phyloP scores from a whole-genome alignment of 1,140 invertebrate species.

The Magallana ariakensis region DNA sequence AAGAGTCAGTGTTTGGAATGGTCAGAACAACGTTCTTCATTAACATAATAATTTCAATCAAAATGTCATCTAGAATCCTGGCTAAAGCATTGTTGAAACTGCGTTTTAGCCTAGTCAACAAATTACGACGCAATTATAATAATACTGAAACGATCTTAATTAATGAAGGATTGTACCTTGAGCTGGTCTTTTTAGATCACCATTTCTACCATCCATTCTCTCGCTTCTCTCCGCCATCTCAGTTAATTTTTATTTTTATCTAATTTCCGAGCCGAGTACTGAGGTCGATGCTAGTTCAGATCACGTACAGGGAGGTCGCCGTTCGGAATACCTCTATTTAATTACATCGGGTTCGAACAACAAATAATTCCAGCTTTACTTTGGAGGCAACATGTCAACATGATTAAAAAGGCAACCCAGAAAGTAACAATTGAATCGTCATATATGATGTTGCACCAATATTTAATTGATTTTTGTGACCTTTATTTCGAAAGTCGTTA shows the following conservation, averaged over 20 bases:
- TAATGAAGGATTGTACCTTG: neutral
- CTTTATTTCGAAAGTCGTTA: neutral
- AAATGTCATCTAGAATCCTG: too few relatives aligned
- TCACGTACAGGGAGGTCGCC: constrained; percentile 5
- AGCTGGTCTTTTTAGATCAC: constrained; percentile 39
- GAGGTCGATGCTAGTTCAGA: constrained; percentile 37
- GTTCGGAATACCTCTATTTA: constrained; percentile 24
- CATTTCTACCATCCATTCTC: constrained; percentile 30
- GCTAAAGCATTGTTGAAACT: too few relatives aligned
- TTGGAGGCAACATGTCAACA: neutral
- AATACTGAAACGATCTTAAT: too few relatives aligned
- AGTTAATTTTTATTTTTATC: too few relatives aligned
- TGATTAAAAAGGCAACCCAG: neutral
- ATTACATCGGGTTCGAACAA: neutral
- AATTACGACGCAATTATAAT: too few relatives aligned
- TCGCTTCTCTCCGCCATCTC: neutral
- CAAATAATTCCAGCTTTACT: neutral
- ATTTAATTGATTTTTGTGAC: neutral
- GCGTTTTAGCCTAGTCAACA: too few relatives aligned
- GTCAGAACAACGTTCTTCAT: too few relatives aligned
- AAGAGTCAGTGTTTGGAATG: too few relatives aligned
- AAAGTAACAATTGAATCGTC: neutral
- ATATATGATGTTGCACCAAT: neutral
- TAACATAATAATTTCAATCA: too few relatives aligned
- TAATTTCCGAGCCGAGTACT: too few relatives aligned